Evolutionary conservation across 2,888 invertebrate species (phyloP), one percentile per base, ranked within the genome.

Genomic region (Keiferia lycopersicella): DNA sequence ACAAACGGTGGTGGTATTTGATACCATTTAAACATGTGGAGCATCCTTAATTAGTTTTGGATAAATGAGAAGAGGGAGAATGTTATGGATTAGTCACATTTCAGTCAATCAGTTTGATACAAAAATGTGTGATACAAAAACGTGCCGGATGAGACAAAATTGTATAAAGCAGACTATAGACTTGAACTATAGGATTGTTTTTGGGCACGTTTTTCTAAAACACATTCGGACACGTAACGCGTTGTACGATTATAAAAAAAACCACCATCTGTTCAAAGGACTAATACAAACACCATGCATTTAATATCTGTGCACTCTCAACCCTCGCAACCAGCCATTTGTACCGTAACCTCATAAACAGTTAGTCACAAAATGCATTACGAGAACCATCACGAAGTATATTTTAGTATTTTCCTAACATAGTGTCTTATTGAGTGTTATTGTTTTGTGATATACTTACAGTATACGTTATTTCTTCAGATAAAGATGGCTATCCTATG

Each of bases 401-500:
- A 76, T 80, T 83, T 87, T 85, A 87, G 79, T 86, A 83, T 79
- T 86, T 83, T 84, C 91, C 91, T 91, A 90, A 88, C 90, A 84
- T 83, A 86, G 87, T 89, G 88, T 90, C 80, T 86, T 87, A 89
- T 84, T 84, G 88, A 88, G 88, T 91, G 91, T 91, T 91, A 91
- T 91, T 89, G 89, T 82, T 88, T 86, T 87, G 88, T 91, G 88
- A 88, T 87, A 92, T 92, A 91, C 91, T 92, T 92, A 92, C 92
- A 92, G 92, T 87, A 90, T 85, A 89, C 84, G 81, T 91, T 88
- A 92, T 90, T 89, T 92, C 92, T 92, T 92, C 92, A 91, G 87
- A 91, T 90, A 92, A 88, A 92, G 93, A 92, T 92, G 93, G 93
- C 93, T 93, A 94, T 94, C 94, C 94, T 94, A 94, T 93, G 93